Conservation (phyloP, 2,888 invertebrate genomes). For the Byasa hedistus region DNA sequence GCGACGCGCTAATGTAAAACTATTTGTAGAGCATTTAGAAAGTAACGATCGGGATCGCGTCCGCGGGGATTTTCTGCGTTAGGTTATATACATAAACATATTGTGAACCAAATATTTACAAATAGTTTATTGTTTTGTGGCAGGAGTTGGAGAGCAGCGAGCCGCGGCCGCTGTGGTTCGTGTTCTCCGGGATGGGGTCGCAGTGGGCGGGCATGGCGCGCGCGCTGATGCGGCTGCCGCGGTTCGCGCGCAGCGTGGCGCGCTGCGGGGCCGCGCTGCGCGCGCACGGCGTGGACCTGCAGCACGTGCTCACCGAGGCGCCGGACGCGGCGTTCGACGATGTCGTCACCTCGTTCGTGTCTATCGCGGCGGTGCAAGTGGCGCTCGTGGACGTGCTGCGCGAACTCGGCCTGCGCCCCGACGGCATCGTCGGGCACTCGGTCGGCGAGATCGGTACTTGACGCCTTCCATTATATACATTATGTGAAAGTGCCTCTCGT, state of each 20-base stretch:
- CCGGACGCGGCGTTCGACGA: conserved; percentile 90
- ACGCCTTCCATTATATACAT: not conserved
- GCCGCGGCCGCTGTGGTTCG: conserved; percentile 93
- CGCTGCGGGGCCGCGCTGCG: conserved; percentile 88
- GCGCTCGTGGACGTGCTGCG: conserved; percentile 94
- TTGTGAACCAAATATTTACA: too few species aligned
- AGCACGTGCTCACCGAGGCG: conserved; percentile 87
- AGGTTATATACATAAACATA: too few species aligned
- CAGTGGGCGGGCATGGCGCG: conserved; percentile 98
- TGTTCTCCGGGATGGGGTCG: conserved; percentile 99
- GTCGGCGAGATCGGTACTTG: conserved; percentile 89
- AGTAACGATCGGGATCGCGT: too few species aligned
- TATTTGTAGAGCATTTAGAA: too few species aligned
- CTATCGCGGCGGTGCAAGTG: conserved; percentile 97
- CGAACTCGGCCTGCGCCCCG: conserved; percentile 88
- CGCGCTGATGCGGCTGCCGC: conserved; percentile 89
- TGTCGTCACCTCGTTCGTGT: conserved; percentile 93
- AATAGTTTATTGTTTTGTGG: not conserved
- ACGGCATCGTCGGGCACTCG: conserved; percentile 98
- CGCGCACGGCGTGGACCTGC: conserved; percentile 90
- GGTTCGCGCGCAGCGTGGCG: conserved; percentile 88
- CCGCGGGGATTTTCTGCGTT: too few species aligned
- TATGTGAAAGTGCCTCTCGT: too few species aligned
- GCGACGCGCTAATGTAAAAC: too few species aligned
- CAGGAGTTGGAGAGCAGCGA: conserved; percentile 69